Base-by-base conservation (phyloP, 2,113 vertebrate species). In the Bambusicola thoracicus region DNA sequence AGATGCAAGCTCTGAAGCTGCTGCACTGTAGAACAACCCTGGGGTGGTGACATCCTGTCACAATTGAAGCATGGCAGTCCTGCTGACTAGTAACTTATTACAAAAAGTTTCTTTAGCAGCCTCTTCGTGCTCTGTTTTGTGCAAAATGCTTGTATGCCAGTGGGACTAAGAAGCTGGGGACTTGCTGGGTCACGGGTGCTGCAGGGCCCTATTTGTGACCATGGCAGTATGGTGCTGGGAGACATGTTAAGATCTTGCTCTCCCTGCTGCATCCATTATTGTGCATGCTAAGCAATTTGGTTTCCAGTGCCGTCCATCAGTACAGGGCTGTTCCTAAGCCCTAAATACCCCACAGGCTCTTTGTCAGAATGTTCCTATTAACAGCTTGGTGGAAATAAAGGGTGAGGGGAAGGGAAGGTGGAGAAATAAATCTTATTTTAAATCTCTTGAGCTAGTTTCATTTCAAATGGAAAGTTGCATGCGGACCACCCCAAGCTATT, bases 301-400 rank as follows among this genome's bases (percentile, higher is more conserved):
- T 86, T 90, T 88, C 56, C 43, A 78, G 56, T 68, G 51, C 85
- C 36, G 90, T 91, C 94, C 65, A 78, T 96, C 95, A 83, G 30
- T 80, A 90, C 76, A 85, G 75, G 84, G 85, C 80, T 3, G 20
- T 38, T 91, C 76, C 32, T 68, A 94, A 94, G 82, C 51, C 79
- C 73, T 41, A 62, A 83, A 91, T 90, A 83, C 85, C 94, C 76
- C 73, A 92, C 30, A 25, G 95, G 90, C 90, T 95, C 72, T 89
- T 96, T 67, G 85, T 96, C 85, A 97, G 91, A 91, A 94, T 96
- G 93, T 95, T 96, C 85, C 69, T 96, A 90, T 94, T 97, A 95
- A 91, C 93, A 94, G 43, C 85, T 85, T 41, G 56, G 82, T 91
- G 87, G 77, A 97, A 96, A 94, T 94, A 92, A 92, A 91, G 91